phyloP scores from a whole-genome alignment of 2,113 vertebrate genomes.

The Lagopus muta region DNA sequence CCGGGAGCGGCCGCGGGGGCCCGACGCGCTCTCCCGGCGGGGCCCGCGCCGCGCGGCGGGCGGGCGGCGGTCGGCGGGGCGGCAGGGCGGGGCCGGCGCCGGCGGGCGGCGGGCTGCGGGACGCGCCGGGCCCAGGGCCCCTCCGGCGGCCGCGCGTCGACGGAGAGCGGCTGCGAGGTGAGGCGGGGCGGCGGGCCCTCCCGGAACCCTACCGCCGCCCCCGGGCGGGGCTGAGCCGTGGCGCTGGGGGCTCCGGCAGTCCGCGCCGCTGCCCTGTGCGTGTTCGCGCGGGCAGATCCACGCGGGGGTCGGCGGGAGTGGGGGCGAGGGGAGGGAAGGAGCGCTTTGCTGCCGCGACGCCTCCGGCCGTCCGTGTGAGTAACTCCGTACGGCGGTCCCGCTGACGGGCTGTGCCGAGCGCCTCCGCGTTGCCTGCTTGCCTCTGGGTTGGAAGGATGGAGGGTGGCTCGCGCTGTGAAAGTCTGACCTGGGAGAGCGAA shows the following conservation, averaged over 20 bases:
- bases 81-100: neutral
- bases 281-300: neutral
- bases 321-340: too few relatives aligned
- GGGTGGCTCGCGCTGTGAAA: neutral
- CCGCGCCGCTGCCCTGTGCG: neutral
- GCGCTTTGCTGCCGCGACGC: neutral
- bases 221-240: neutral
- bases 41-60: slow-evolving; percentile 39
- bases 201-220: neutral
- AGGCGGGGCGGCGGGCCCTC: neutral
- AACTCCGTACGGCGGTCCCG: neutral
- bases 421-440: neutral
- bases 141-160: neutral
- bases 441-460: neutral
- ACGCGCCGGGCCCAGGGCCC: neutral
- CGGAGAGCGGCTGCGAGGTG: slow-evolving; percentile 8
- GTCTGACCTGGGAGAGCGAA: neutral
- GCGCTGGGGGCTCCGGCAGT: neutral
- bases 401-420: neutral
- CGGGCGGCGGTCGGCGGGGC: neutral
- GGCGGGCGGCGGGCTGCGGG: neutral
- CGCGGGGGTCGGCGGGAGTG: accelerated
- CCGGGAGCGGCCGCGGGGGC: neutral
- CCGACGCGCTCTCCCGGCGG: neutral
- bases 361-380: neutral